Percentiles rank a stretch among this genome's conserved stretches.
phyloP scores from a whole-genome alignment of 2,888 invertebrate genomes.

The Apamea sordens region DNA sequence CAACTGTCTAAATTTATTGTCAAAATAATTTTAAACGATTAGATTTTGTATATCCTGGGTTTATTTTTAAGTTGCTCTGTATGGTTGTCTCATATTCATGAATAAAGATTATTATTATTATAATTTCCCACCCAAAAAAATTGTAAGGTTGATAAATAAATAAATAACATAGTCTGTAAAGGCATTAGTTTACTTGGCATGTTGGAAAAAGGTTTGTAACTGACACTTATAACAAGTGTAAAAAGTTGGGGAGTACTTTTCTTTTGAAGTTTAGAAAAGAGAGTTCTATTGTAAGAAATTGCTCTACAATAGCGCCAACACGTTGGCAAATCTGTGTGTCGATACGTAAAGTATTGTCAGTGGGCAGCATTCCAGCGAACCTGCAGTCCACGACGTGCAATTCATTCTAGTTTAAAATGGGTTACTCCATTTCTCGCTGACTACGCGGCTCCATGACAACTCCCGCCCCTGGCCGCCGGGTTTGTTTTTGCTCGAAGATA shows the following conservation, averaged over 20 bases:
- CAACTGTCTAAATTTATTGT: no score
- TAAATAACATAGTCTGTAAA: no score
- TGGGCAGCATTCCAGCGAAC: slow-evolving; percentile 88
- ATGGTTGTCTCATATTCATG: no score
- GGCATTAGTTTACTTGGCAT: not conserved
- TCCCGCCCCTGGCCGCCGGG: slow-evolving; percentile 76
- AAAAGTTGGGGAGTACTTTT: not conserved
- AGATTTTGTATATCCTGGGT: no score
- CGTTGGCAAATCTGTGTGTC: slow-evolving; percentile 50
- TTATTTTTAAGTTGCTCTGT: no score
- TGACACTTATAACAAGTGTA: not conserved
- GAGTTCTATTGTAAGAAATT: not conserved
- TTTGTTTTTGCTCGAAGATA: slow-evolving; percentile 80
- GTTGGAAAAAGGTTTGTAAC: not conserved
- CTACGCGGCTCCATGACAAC: slow-evolving; percentile 85
- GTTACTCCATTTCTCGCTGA: slow-evolving; percentile 88
- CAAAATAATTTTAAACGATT: no score
- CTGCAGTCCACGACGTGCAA: slow-evolving; percentile 88
- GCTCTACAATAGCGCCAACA: slow-evolving; percentile 10
- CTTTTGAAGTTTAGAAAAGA: not conserved
- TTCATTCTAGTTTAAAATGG: slow-evolving; percentile 89
- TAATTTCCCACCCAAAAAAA: no score
- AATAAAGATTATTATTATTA: no score
- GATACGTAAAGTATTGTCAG: slow-evolving; percentile 77
- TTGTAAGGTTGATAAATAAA: no score